A percentile compares a stretch with the other conserved stretches of the same genome.
Evolutionary conservation across 2,113 vertebrate genomes (phyloP).

Genomic region (Formicarius rufipectus): DNA sequence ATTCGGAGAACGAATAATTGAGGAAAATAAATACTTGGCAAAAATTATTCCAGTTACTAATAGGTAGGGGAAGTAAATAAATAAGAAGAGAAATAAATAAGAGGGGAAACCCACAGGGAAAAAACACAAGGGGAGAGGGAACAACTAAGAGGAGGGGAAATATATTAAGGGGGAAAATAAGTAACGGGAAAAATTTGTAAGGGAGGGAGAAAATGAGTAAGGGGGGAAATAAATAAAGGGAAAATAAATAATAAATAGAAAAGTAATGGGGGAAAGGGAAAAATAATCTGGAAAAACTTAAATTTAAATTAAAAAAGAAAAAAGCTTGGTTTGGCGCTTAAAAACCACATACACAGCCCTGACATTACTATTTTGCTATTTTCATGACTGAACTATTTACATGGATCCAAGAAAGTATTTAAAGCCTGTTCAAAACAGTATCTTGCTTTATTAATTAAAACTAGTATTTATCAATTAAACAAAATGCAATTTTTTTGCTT

Average conservation of each 20-base stretch:
- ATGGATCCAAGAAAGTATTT: neutral
- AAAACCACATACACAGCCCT: fast-evolving
- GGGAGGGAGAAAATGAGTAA: neutral
- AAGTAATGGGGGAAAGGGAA: neutral
- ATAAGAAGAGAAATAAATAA: neutral
- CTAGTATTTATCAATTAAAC: neutral
- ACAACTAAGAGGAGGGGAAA: too few species aligned
- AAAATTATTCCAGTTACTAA: too few species aligned
- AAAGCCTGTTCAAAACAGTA: neutral
- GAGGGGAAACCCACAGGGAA: neutral
- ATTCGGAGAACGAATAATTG: too few species aligned
- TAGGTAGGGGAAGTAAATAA: neutral
- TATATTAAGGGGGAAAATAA: neutral
- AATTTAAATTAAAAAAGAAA: neutral
- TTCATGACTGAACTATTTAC: neutral
- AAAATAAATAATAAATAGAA: neutral
- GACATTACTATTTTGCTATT: neutral
- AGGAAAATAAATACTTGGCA: neutral
- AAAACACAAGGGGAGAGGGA: too few species aligned
- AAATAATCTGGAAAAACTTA: neutral
- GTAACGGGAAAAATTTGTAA: fast-evolving
- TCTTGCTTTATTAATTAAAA: neutral
- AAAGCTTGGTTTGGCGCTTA: neutral
- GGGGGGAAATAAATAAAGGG: neutral
- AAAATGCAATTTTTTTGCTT: neutral